These are phyloP conservation scores for Enhydra lutris DNA, from an alignment of 2,113 vertebrate genomes.

Conservation along the genomic window DNA sequence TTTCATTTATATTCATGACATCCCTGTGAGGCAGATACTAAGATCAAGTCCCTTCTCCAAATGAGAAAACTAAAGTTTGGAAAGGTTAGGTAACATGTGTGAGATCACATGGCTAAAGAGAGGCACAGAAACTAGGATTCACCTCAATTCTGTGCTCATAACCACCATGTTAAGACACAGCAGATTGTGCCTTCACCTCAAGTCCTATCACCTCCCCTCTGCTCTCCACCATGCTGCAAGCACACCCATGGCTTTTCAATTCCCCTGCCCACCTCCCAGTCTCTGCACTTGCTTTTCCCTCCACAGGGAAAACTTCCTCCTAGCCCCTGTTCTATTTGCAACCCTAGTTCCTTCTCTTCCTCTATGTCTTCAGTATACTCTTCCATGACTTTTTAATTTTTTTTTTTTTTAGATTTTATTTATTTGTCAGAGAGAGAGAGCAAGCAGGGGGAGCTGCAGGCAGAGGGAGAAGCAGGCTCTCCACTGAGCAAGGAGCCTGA, in stretches of 20 bases:
- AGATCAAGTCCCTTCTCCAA: background rate
- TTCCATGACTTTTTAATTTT: background rate
- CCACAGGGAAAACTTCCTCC: background rate
- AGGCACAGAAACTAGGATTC: background rate
- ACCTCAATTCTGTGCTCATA: background rate
- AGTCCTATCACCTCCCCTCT: accelerated
- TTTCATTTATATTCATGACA: background rate
- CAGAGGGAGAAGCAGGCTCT: background rate
- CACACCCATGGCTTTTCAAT: background rate
- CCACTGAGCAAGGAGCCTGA: background rate
- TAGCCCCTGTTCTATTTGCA: background rate
- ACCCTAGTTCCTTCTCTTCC: background rate
- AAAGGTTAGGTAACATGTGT: background rate
- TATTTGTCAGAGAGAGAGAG: too few relatives aligned
- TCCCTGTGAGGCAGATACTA: background rate
- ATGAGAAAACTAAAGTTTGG: background rate
- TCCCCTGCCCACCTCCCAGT: background rate
- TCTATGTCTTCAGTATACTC: background rate
- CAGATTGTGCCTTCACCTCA: background rate
- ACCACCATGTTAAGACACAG: accelerated
- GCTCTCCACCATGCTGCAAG: background rate
- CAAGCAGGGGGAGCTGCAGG: background rate
- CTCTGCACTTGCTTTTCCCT: background rate
- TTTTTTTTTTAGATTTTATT: background rate
- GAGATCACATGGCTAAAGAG: background rate